A percentile compares a stretch with the other conserved stretches of the same genome.
These are phyloP conservation scores for Ceratosolen solmsi DNA, from an alignment of 1,140 invertebrate genomes.

Conservation along the genomic window DNA sequence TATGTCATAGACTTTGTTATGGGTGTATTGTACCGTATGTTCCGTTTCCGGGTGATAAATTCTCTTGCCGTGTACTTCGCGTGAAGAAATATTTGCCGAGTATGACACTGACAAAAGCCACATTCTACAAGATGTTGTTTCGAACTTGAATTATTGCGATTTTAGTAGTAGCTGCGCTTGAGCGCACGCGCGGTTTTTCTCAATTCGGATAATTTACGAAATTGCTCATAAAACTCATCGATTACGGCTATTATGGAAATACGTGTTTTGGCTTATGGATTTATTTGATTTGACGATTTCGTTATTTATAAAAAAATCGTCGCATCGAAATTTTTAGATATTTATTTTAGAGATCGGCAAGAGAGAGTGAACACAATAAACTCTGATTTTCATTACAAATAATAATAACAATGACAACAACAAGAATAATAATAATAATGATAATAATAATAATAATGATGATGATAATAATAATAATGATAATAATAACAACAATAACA, in stretches of 20 bases:
- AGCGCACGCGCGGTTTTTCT: not conserved
- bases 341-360: too few species aligned
- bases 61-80: slow-evolving; percentile 3
- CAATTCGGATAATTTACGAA: slow-evolving; percentile 16
- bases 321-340: too few species aligned
- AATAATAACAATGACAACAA: too few species aligned
- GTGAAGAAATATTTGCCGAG: slow-evolving; percentile 35
- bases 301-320: too few species aligned
- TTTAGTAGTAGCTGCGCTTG: not conserved
- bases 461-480: too few species aligned
- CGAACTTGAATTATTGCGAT: slow-evolving; percentile 44
- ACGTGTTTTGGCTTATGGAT: not conserved
- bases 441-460: too few species aligned
- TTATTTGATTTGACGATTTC: not conserved
- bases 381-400: too few species aligned
- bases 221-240: slow-evolving; percentile 11
- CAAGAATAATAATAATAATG: too few species aligned
- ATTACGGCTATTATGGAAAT: not conserved
- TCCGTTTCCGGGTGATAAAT: slow-evolving; percentile 46
- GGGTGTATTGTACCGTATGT: not conserved
- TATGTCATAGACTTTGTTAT: not conserved
- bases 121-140: slow-evolving; percentile 25
- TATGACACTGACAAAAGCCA: slow-evolving; percentile 29
- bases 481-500: too few species aligned
- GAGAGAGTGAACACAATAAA: too few species aligned